A percentile compares a stretch with the other conserved stretches of the same genome.
These are phyloP conservation scores for Centropus bengalensis DNA, from an alignment of 2,113 vertebrate species.

Conservation along the genomic window DNA sequence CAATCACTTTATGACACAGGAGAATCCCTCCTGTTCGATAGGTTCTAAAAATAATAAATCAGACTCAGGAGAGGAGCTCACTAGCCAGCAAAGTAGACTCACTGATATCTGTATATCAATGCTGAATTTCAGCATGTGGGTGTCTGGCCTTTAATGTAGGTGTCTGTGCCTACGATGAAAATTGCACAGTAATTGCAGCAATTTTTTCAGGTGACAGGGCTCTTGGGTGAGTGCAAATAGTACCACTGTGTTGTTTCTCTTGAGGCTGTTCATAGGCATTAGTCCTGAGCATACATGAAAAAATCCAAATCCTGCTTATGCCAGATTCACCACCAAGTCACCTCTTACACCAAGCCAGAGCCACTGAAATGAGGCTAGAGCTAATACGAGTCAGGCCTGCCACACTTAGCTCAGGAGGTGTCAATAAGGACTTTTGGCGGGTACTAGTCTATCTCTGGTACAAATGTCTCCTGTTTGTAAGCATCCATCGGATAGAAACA, in stretches of 20 bases:
- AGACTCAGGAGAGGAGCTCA: not conserved
- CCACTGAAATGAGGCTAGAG: not conserved
- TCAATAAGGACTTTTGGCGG: not conserved
- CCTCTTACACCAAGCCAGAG: not conserved
- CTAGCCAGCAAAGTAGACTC: not conserved
- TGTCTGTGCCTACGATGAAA: not conserved
- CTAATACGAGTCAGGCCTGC: not conserved
- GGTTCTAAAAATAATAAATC: not conserved
- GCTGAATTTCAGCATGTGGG: not conserved
- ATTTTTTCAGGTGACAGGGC: not conserved
- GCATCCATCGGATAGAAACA: not conserved
- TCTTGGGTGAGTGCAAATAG: not conserved
- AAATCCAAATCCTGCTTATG: accelerated
- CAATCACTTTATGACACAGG: not conserved
- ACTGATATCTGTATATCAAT: accelerated
- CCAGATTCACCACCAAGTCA: not conserved
- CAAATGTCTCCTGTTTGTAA: not conserved
- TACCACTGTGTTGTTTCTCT: not conserved
- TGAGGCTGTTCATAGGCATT: not conserved
- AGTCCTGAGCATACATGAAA: accelerated
- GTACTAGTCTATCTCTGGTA: not conserved
- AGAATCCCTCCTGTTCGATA: not conserved
- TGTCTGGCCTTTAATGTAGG: not conserved
- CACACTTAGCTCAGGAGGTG: not conserved
- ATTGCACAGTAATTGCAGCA: not conserved